A percentile compares a stretch with the other conserved stretches of the same genome.
Conservation (phyloP, 2,888 invertebrate genomes). For the Lepas anatifera region DNA sequence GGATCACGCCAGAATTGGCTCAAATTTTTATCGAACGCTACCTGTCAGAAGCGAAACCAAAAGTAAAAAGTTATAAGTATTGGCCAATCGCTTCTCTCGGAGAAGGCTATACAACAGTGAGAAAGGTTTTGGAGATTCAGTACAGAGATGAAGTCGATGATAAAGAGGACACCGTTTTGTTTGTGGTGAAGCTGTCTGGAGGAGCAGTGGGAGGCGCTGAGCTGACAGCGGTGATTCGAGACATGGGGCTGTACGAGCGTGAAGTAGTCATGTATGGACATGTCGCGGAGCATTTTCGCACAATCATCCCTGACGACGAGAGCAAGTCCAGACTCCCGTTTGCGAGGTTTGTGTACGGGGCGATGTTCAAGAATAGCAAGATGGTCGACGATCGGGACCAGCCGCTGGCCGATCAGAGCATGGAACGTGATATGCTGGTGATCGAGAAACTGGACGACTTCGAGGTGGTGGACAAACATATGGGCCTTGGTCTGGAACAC, state of each 20-base stretch:
- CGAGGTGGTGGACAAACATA: background rate
- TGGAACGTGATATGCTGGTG: background rate
- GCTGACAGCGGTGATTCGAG: no score
- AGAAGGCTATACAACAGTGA: background rate
- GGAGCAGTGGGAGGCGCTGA: no score
- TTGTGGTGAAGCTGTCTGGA: background rate
- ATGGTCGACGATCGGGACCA: background rate
- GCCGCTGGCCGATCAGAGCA: background rate
- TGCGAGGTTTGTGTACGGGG: background rate
- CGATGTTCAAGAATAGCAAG: background rate
- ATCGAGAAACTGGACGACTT: background rate
- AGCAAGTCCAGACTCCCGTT: background rate
- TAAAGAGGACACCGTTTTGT: background rate
- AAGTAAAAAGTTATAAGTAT: background rate
- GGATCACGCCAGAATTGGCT: background rate
- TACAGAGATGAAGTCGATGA: background rate
- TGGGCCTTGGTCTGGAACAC: background rate
- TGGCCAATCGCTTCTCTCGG: background rate
- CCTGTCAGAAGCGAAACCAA: background rate
- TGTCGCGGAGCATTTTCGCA: background rate
- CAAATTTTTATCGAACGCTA: background rate
- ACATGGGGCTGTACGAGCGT: background rate
- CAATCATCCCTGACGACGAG: no score
- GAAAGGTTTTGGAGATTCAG: background rate
- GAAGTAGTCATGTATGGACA: background rate